Conservation (phyloP, 1,140 invertebrate species). For the Gonatopus flavifemur region DNA sequence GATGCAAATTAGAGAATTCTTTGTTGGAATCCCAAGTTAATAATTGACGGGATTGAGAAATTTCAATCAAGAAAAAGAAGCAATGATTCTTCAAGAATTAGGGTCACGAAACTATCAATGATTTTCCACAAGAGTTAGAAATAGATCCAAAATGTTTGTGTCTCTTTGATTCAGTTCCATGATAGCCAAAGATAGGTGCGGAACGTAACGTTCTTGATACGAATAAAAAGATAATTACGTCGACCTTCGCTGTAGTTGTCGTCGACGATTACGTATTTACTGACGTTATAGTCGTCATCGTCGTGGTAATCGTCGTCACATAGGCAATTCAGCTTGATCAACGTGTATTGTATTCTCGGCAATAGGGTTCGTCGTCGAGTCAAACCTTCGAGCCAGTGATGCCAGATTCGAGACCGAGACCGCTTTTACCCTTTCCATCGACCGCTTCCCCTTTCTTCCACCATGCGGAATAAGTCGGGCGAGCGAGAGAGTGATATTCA, state of each 20-base stretch:
- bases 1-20: too few relatives aligned
- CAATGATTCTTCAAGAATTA: too few relatives aligned
- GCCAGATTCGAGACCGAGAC: too few relatives aligned
- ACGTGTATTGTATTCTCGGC: conserved; percentile 13
- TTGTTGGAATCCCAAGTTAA: too few relatives aligned
- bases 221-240: conserved; percentile 28
- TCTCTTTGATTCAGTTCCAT: not conserved
- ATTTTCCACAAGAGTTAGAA: not conserved
- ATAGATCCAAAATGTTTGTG: not conserved
- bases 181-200: conserved; percentile 16
- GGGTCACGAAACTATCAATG: conserved; percentile 1
- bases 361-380: conserved; percentile 20
- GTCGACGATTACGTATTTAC: conserved; percentile 32
- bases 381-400: too few relatives aligned
- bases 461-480: too few relatives aligned
- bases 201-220: conserved; percentile 21
- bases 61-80: too few relatives aligned
- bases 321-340: conserved; percentile 25
- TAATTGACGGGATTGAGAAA: too few relatives aligned
- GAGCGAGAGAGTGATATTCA: too few relatives aligned
- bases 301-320: conserved; percentile 15
- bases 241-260: conserved; percentile 35
- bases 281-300: too few relatives aligned
- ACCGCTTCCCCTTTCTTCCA: too few relatives aligned
- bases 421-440: too few relatives aligned